Conservation (phyloP, 2,888 invertebrate species). For the Diplolepis rosae region DNA sequence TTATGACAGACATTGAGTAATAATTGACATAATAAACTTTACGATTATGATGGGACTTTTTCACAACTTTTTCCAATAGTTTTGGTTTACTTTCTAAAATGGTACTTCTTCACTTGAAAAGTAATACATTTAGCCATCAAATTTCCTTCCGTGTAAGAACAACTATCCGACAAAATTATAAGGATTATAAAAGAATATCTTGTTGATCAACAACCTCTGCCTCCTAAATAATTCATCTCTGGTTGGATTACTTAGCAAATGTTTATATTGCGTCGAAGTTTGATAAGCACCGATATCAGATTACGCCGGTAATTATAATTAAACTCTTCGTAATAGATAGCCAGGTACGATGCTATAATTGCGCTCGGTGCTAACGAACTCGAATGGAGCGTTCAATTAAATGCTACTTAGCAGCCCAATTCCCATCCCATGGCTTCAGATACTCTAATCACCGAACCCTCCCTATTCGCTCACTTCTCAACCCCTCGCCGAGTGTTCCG, state of each 20-base stretch:
- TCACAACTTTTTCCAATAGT: too few relatives aligned
- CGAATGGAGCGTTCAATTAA: conserved; percentile 68
- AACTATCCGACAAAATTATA: too few relatives aligned
- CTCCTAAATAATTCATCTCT: background rate
- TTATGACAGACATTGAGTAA: too few relatives aligned
- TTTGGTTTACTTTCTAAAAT: too few relatives aligned
- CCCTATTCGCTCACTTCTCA: conserved; percentile 8
- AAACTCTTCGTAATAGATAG: conserved; percentile 64
- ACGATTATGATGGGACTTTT: too few relatives aligned
- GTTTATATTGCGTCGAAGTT: conserved; percentile 52
- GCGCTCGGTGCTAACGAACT: conserved; percentile 64
- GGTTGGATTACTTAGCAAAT: conserved; percentile 49
- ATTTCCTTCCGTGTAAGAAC: too few relatives aligned
- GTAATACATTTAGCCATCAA: too few relatives aligned
- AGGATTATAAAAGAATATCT: background rate
- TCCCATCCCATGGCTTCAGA: conserved; percentile 40
- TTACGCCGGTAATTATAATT: conserved; percentile 61
- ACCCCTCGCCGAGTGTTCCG: background rate
- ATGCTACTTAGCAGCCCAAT: conserved; percentile 64
- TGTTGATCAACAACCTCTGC: conserved; percentile 5
- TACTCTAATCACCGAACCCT: conserved; percentile 56
- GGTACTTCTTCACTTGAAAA: too few relatives aligned
- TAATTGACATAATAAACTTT: too few relatives aligned
- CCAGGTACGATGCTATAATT: conserved; percentile 55
- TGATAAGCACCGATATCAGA: conserved; percentile 48